Conservation (phyloP, 2,888 invertebrate genomes). For the Gymnosoma rotundatum region DNA sequence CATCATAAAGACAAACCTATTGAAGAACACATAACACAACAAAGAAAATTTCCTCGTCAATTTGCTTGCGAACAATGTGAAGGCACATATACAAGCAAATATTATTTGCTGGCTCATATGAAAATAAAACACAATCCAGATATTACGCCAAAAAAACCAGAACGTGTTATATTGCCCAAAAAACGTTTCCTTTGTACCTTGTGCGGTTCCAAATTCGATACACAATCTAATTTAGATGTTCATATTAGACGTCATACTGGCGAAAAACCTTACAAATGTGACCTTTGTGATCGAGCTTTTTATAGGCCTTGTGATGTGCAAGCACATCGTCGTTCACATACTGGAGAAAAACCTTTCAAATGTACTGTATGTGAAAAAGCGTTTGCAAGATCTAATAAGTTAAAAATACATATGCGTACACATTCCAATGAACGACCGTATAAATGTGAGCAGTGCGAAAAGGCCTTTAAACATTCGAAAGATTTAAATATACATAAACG, state of each 20-base stretch:
- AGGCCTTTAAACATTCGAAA: slow-evolving; percentile 87
- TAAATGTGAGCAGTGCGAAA: slow-evolving; percentile 84
- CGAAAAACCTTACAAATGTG: slow-evolving; percentile 86
- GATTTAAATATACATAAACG: slow-evolving; percentile 88
- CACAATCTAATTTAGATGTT: slow-evolving; percentile 85
- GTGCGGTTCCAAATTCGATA: slow-evolving; percentile 86
- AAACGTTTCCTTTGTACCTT: slow-evolving; percentile 84
- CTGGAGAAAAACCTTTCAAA: slow-evolving; percentile 85
- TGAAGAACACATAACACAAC: slow-evolving; percentile 64
- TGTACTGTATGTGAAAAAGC: slow-evolving; percentile 81
- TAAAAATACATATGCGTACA: slow-evolving; percentile 85
- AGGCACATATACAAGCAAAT: slow-evolving; percentile 79
- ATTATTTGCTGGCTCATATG: slow-evolving; percentile 77
- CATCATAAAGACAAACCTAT: slow-evolving; percentile 65
- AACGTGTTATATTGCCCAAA: slow-evolving; percentile 59
- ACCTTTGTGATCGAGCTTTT: slow-evolving; percentile 85
- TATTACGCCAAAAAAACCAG: slow-evolving; percentile 34
- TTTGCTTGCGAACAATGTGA: slow-evolving; percentile 77
- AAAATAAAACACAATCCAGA: slow-evolving; percentile 75
- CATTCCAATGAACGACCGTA: slow-evolving; percentile 84
- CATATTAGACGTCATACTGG: slow-evolving; percentile 83
- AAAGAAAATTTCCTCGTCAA: slow-evolving; percentile 79
- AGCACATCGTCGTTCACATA: slow-evolving; percentile 85
- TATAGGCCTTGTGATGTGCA: slow-evolving; percentile 86
- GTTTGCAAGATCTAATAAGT: slow-evolving; percentile 85